Evolutionary conservation across 2,888 invertebrate species (phyloP), one percentile per base, ranked within the genome.

Genomic region (Lochmaea crataegi): DNA sequence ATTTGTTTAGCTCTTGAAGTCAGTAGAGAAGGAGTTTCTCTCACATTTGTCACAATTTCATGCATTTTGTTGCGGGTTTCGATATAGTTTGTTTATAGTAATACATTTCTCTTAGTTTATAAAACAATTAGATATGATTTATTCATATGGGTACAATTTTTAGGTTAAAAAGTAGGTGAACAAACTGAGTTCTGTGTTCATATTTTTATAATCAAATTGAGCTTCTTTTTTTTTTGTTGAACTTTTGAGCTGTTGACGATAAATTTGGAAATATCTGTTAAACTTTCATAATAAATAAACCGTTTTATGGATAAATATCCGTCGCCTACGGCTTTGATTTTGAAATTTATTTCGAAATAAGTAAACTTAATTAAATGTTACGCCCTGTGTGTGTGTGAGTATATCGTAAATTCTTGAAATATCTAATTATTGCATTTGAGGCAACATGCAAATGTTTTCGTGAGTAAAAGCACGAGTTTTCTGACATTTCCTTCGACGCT

Each of bases 391-490:
- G 18, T 68, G 51, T 72, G 72, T 69, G 18, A 26, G 67, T 73
- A 56, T 70, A 63, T 70, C 65, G 69, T 73, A 57, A 76, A 73
- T 76, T 75, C 66, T 65, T 73, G 74, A 76, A 74, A 77, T 75
- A 67, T 74, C 72, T 72, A 71, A 76, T 77, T n/a, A n/a, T n/a
- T 76, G 72, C 72, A 64, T 41, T 60, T 72, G 51, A 66, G 61
- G 48, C 68, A 71, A 65, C 71, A 74, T 74, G 77, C 75, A 73
- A 77, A 74, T 74, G 74, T 66, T 74, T 76, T 77, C 76, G 75
- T 76, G 77, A 78, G 75, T 74, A 65, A 76, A 38, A 1, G 80
- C 81, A 81, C 80, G 79, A 79, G 74, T 73, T 76, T 78, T 76
- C 79, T 80, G 81, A 79, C 79, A 81, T 80, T 79, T 81, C 76